Conservation (phyloP, 1,140 invertebrate genomes). For the Drosophila elegans region DNA sequence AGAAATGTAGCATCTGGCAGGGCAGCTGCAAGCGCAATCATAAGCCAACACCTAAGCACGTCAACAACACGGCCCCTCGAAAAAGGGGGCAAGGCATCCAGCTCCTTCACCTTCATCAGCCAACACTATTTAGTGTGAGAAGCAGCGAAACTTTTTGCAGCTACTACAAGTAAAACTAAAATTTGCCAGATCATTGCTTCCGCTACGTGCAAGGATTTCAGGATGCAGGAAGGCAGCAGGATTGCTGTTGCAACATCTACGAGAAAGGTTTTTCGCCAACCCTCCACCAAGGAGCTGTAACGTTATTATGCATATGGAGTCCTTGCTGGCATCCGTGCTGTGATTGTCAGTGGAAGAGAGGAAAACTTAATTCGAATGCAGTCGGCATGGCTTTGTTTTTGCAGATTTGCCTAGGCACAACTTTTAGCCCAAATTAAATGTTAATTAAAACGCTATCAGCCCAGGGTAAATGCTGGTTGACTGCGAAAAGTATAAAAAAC, state of each 20-base stretch:
- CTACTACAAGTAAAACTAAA: constrained; percentile 79
- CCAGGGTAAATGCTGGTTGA: constrained; percentile 6
- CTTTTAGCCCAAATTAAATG: constrained; percentile 74
- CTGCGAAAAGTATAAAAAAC: not conserved
- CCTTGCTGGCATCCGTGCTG: constrained; percentile 47
- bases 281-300: constrained; percentile 42
- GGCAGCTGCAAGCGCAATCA: constrained; percentile 68
- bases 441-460: constrained; percentile 78
- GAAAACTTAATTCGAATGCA: constrained; percentile 48
- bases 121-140: constrained; percentile 72
- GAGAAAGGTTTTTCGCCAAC: constrained; percentile 29
- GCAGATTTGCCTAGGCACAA: constrained; percentile 37
- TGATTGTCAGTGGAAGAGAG: constrained; percentile 54
- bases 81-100: not conserved
- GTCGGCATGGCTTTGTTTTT: constrained; percentile 16
- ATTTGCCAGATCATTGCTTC: constrained; percentile 83
- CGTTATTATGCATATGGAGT: constrained; percentile 69
- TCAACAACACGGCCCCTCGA: constrained; percentile 62
- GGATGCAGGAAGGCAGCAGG: constrained; percentile 34
- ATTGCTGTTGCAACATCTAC: constrained; percentile 34
- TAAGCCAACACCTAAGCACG: constrained; percentile 82
- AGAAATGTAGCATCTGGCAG: constrained; percentile 55
- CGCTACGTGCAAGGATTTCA: constrained; percentile 75
- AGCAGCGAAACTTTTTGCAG: constrained; percentile 71
- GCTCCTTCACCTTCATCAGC: constrained; percentile 46